These are phyloP conservation scores for Pygmarrhopalites habei DNA, from an alignment of 1,140 invertebrate genomes.

Conservation along the genomic window DNA sequence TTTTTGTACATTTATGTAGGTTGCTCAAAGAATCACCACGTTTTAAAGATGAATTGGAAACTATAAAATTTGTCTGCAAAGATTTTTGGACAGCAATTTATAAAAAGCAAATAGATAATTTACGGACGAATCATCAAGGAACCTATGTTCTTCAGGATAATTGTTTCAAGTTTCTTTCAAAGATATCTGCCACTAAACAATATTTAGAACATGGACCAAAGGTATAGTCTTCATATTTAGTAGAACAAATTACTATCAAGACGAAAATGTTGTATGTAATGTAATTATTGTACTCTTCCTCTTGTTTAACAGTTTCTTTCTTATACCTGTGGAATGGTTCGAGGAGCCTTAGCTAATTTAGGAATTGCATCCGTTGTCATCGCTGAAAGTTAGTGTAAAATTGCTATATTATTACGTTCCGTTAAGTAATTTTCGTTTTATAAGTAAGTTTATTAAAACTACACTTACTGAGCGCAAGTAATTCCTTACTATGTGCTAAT, in stretches of 20 bases:
- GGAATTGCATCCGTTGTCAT: conserved; percentile 90
- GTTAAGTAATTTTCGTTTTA: too few relatives aligned
- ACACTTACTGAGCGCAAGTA: too few relatives aligned
- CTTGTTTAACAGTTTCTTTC: conserved; percentile 68
- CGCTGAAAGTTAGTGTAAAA: conserved; percentile 72
- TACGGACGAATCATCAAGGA: conserved; percentile 97
- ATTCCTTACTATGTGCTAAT: too few relatives aligned
- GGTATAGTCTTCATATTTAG: conserved; percentile 45
- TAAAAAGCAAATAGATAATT: conserved; percentile 96
- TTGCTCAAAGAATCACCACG: conserved; percentile 83
- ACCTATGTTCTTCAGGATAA: conserved; percentile 98
- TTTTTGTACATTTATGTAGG: conserved; percentile 45
- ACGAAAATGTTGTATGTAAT: not conserved
- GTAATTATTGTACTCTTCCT: not conserved
- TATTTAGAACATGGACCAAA: conserved; percentile 84
- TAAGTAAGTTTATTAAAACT: too few relatives aligned
- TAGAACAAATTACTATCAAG: not conserved
- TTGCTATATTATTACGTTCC: too few relatives aligned
- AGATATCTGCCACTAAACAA: conserved; percentile 80
- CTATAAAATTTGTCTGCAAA: conserved; percentile 98
- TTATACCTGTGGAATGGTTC: conserved; percentile 89
- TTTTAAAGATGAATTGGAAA: conserved; percentile 96
- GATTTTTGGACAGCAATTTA: conserved; percentile 96
- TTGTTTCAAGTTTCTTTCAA: conserved; percentile 79
- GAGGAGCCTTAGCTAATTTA: conserved; percentile 89